A percentile compares a stretch with the other conserved stretches of the same genome.
Conservation (phyloP, 2,888 invertebrate genomes). For the Cremastinae sp. region DNA sequence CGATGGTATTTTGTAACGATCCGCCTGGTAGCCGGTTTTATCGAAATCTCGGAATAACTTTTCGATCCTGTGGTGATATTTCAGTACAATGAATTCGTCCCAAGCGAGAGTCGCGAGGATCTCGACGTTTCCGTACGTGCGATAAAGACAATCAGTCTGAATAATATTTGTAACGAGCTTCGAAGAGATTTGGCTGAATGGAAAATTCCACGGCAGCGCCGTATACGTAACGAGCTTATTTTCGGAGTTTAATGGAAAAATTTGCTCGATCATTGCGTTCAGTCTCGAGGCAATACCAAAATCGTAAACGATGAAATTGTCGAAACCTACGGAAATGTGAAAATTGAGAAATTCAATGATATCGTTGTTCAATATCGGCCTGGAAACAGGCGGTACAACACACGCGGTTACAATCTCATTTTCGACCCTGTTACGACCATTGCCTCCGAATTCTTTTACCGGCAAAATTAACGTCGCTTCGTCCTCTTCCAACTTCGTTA, state of each 20-base stretch:
- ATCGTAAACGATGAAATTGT: slow-evolving; percentile 86
- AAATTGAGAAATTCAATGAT: slow-evolving; percentile 86
- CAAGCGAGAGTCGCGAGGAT: slow-evolving; percentile 82
- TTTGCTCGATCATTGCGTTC: slow-evolving; percentile 78
- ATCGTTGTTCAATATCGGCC: slow-evolving; percentile 81
- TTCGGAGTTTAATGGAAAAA: slow-evolving; percentile 73
- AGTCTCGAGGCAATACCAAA: slow-evolving; percentile 81
- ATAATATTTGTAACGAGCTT: slow-evolving; percentile 81
- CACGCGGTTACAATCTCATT: slow-evolving; percentile 83
- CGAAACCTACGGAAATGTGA: slow-evolving; percentile 85
- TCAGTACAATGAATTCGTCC: slow-evolving; percentile 86
- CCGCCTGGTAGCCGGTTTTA: slow-evolving; percentile 79
- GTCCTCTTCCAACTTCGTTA: slow-evolving; percentile 6
- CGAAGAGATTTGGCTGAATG: slow-evolving; percentile 81
- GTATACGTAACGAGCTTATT: slow-evolving; percentile 81
- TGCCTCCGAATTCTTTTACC: slow-evolving; percentile 64
- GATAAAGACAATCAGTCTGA: slow-evolving; percentile 85
- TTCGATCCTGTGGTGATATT: slow-evolving; percentile 82
- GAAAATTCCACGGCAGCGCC: slow-evolving; percentile 86
- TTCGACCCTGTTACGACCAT: slow-evolving; percentile 79
- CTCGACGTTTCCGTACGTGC: slow-evolving; percentile 83
- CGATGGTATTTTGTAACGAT: slow-evolving; percentile 82
- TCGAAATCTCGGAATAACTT: slow-evolving; percentile 83
- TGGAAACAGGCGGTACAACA: slow-evolving; percentile 82
- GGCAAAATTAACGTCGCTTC: slow-evolving; percentile 67